phyloP scores from a whole-genome alignment of 2,888 invertebrate genomes.

The Aelia acuminata region DNA sequence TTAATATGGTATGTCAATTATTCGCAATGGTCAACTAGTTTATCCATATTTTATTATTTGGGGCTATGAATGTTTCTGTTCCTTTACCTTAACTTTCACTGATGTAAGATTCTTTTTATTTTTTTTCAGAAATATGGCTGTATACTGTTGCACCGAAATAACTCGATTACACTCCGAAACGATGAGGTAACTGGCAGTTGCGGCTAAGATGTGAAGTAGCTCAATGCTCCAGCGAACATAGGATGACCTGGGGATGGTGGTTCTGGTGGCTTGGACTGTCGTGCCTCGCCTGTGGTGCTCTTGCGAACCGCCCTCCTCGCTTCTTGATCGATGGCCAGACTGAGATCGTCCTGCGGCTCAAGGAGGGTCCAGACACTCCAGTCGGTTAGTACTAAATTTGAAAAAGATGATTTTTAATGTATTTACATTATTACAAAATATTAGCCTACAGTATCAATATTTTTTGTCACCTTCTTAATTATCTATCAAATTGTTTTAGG shows the following conservation, averaged over 20 bases:
- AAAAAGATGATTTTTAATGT: not conserved
- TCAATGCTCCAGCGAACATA: conserved; percentile 49
- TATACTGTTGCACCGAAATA: not conserved
- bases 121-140: not conserved
- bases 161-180: not conserved
- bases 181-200: not conserved
- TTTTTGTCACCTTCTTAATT: not conserved
- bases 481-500: conserved; percentile 73
- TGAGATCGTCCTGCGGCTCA: conserved; percentile 90
- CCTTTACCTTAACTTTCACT: not conserved
- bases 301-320: conserved; percentile 83
- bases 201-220: conserved; percentile 20
- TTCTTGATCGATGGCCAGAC: conserved; percentile 90
- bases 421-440: conserved; percentile 27
- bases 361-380: conserved; percentile 89
- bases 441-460: no score
- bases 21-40: no score
- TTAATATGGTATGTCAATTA: no score
- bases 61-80: no score
- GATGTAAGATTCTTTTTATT: not conserved
- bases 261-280: conserved; percentile 23
- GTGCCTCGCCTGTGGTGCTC: conserved; percentile 16
- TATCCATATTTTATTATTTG: no score
- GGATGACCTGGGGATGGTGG: conserved; percentile 53
- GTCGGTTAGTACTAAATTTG: conserved; percentile 78